phyloP scores from a whole-genome alignment of 2,113 vertebrate genomes.

The Hemichromis elongatus region DNA sequence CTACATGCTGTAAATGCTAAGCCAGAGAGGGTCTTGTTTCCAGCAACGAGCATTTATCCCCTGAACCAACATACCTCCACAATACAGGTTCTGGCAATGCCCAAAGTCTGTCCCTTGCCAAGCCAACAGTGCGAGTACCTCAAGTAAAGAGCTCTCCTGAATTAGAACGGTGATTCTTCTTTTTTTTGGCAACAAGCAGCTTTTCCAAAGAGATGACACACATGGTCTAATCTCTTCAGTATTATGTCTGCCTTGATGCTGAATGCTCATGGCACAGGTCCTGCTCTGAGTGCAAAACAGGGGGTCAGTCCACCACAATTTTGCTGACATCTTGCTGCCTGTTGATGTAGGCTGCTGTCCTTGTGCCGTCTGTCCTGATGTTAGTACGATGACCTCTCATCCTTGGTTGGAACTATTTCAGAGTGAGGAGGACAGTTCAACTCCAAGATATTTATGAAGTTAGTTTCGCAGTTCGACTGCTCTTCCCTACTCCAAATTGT shows the following conservation, averaged over 20 bases:
- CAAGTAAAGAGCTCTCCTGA: not conserved
- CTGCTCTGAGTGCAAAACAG: not conserved
- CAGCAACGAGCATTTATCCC: not conserved
- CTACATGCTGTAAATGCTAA: not conserved
- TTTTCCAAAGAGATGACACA: not conserved
- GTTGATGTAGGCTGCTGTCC: not conserved
- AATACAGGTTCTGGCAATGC: not conserved
- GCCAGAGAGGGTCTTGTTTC: not conserved
- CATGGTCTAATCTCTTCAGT: not conserved
- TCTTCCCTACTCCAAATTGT: not conserved
- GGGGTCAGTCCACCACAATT: not conserved
- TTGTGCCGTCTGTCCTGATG: not conserved
- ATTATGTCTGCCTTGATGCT: not conserved
- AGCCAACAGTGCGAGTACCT: not conserved
- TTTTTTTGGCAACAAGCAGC: not conserved
- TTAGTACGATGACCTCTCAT: not conserved
- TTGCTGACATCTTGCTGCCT: not conserved
- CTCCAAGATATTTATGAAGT: not conserved
- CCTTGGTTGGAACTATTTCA: not conserved
- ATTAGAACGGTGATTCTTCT: accelerated
- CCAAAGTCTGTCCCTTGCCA: not conserved
- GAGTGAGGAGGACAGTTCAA: not conserved
- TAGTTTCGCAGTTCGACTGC: not conserved
- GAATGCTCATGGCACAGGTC: not conserved
- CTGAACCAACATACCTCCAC: not conserved